Percentiles rank a stretch among this genome's conserved stretches.
Evolutionary conservation across 1,140 invertebrate species (phyloP).

Genomic region (Oncopodura yosiiana): DNA sequence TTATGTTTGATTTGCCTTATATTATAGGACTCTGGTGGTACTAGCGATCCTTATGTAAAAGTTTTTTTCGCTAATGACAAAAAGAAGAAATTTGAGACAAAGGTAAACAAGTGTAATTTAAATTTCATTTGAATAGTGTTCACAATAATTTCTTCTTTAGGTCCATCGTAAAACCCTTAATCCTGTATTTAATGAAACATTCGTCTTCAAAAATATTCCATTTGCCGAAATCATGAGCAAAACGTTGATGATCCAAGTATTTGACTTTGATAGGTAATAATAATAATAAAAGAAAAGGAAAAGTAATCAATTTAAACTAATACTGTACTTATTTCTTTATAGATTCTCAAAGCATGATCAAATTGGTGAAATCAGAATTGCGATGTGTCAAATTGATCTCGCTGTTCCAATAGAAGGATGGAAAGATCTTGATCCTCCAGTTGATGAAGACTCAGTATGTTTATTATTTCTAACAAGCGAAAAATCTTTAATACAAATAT

Average conservation of each 20-base stretch:
- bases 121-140: not conserved
- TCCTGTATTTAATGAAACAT: slow-evolving; percentile 77
- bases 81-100: slow-evolving; percentile 77
- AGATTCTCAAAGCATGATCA: slow-evolving; percentile 59
- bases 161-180: slow-evolving; percentile 72
- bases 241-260: slow-evolving; percentile 54
- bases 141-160: not conserved
- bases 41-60: slow-evolving; percentile 79
- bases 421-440: slow-evolving; percentile 45
- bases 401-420: slow-evolving; percentile 54
- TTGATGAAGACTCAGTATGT: slow-evolving; percentile 26
- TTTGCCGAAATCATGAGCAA: slow-evolving; percentile 52
- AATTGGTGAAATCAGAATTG: slow-evolving; percentile 53
- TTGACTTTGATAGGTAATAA: slow-evolving; percentile 49
- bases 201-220: slow-evolving; percentile 54
- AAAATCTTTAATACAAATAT: not conserved
- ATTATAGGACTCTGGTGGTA: slow-evolving; percentile 69
- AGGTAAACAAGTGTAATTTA: slow-evolving; percentile 36
- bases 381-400: slow-evolving; percentile 52
- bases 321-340: not conserved
- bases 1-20: slow-evolving; percentile 64
- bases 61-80: slow-evolving; percentile 71
- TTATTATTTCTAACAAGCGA: not conserved
- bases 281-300: too few species aligned
- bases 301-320: too few species aligned